A percentile compares a stretch with the other conserved stretches of the same genome.
These are phyloP conservation scores for Furcifer pardalis DNA, from an alignment of 2,797 vertebrate species.

Conservation along the genomic window DNA sequence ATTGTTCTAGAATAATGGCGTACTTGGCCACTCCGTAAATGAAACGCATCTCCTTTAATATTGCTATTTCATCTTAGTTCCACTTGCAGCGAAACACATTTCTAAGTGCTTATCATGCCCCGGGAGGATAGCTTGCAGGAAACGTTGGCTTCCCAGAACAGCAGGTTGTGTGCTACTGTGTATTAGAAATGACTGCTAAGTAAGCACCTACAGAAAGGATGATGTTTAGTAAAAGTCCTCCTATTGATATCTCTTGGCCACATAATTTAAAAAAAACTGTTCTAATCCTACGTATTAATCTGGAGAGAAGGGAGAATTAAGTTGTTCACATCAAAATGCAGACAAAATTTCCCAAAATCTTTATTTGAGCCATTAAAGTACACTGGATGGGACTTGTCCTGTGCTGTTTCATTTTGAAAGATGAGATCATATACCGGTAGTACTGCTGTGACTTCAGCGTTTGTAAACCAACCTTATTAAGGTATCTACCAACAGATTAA, in stretches of 20 bases:
- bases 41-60: constrained; percentile 72
- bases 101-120: constrained; percentile 73
- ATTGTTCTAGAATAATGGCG: constrained; percentile 80
- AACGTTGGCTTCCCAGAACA: constrained; percentile 77
- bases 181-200: constrained; percentile 24
- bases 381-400: background rate
- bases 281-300: constrained; percentile 54
- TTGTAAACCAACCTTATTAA: background rate
- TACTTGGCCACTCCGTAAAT: constrained; percentile 76
- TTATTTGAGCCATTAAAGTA: background rate
- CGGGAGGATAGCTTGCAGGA: constrained; percentile 71
- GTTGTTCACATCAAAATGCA: background rate
- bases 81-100: constrained; percentile 72
- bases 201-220: constrained; percentile 34
- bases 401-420: background rate
- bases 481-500: background rate
- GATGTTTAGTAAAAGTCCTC: constrained; percentile 47
- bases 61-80: constrained; percentile 76
- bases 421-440: background rate
- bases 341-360: background rate
- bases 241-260: constrained; percentile 53
- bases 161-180: constrained; percentile 58
- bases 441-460: no score
- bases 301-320: background rate
- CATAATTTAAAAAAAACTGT: constrained; percentile 60